phyloP scores from a whole-genome alignment of 2,113 vertebrate species.

The Beaufortia kweichowensis region DNA sequence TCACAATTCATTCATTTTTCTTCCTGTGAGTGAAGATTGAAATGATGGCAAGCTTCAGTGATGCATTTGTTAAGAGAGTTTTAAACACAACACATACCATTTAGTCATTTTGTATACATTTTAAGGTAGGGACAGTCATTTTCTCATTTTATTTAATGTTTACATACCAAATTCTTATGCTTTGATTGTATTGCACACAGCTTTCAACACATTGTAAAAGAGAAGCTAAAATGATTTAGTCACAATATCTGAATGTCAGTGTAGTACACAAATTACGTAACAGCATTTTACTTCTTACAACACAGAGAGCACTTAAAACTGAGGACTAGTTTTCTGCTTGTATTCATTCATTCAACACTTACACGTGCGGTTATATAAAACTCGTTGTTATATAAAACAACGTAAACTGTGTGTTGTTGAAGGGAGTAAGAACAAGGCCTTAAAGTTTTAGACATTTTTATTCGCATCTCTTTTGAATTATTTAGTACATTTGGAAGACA shows the following conservation, averaged over 20 bases:
- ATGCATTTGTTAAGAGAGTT: no score
- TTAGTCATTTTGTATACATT: slow-evolving; percentile 2
- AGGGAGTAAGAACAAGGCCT: slow-evolving; percentile 2
- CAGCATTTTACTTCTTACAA: neutral
- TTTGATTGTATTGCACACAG: neutral
- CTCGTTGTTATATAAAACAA: no score
- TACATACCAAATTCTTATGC: neutral
- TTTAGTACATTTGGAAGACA: slow-evolving; percentile 38
- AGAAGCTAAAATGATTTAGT: neutral
- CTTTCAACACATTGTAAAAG: neutral
- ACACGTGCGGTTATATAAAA: slow-evolving; percentile 34
- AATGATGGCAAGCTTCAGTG: no score
- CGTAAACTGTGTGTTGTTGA: slow-evolving; percentile 8
- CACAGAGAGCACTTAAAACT: neutral
- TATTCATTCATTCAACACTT: slow-evolving; percentile 14
- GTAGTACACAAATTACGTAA: slow-evolving; percentile 10
- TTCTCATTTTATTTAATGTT: neutral
- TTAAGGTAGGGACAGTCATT: neutral
- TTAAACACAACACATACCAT: no score
- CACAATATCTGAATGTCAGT: neutral
- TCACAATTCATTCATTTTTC: no score
- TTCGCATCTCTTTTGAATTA: slow-evolving; percentile 34
- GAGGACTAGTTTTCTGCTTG: neutral
- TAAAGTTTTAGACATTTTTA: neutral
- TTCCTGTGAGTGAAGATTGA: no score